Conservation (phyloP, 1,140 invertebrate genomes). For the Agrilus planipennis region DNA sequence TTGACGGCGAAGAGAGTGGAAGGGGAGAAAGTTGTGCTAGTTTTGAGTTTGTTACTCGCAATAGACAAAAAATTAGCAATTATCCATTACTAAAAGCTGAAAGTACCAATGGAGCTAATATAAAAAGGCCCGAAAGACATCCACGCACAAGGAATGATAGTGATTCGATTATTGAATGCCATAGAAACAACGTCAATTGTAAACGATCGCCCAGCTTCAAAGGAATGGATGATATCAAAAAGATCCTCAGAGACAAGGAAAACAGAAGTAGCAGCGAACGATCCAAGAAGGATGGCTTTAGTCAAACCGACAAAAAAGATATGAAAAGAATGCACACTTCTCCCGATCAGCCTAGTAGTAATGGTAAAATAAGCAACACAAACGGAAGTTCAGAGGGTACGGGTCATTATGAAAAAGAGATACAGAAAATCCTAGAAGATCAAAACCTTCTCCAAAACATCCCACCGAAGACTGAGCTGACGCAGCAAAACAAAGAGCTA, state of each 20-base stretch:
- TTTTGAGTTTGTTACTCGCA: constrained; percentile 43
- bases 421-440: constrained; percentile 60
- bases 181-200: constrained; percentile 28
- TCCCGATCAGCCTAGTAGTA: constrained; percentile 35
- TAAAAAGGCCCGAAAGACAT: constrained; percentile 2
- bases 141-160: constrained; percentile 24
- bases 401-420: constrained; percentile 57
- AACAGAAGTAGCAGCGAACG: constrained; percentile 38
- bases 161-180: constrained; percentile 30
- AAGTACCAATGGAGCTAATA: constrained; percentile 24
- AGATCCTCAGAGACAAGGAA: constrained; percentile 35
- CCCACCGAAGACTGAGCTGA: constrained; percentile 42
- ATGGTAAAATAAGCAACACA: constrained; percentile 36
- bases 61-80: constrained; percentile 23
- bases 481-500: constrained; percentile 38
- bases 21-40: constrained; percentile 50
- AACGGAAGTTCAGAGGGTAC: constrained; percentile 35
- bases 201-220: constrained; percentile 34
- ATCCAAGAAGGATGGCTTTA: constrained; percentile 46
- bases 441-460: constrained; percentile 49
- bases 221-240: constrained; percentile 30
- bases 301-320: constrained; percentile 51
- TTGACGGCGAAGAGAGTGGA: constrained; percentile 32
- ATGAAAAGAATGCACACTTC: constrained; percentile 34
- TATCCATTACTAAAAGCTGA: constrained; percentile 17